Percentiles rank a stretch among this genome's conserved stretches.
phyloP scores from a whole-genome alignment of 2,888 invertebrate genomes.

The Neoitamus cyanurus region DNA sequence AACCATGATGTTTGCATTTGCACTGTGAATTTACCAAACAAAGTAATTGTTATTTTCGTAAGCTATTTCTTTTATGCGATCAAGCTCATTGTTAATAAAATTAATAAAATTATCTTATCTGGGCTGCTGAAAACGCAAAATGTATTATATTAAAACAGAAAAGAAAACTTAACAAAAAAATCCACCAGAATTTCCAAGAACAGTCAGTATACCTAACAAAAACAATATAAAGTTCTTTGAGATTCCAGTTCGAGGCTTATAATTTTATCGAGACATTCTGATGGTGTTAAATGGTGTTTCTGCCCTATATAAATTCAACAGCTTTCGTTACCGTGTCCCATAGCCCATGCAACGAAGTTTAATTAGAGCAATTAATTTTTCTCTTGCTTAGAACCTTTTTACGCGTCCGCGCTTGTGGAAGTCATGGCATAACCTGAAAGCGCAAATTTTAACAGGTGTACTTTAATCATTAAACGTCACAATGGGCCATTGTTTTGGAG shows the following conservation, averaged over 20 bases:
- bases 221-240: background rate
- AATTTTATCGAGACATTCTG: background rate
- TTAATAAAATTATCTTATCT: too few relatives aligned
- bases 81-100: too few relatives aligned
- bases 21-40: too few relatives aligned
- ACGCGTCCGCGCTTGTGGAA: background rate
- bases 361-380: background rate
- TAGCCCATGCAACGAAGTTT: background rate
- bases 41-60: background rate
- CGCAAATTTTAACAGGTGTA: background rate
- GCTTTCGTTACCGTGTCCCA: background rate
- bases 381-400: background rate
- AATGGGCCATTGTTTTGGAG: background rate
- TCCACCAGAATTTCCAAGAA: background rate
- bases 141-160: too few relatives aligned
- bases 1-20: too few relatives aligned
- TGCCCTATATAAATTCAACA: background rate
- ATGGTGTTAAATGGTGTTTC: background rate
- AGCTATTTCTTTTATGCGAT: too few relatives aligned
- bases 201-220: background rate
- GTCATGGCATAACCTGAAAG: background rate
- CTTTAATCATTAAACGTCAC: background rate
- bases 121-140: too few relatives aligned
- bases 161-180: background rate
- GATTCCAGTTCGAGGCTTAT: background rate